Evolutionary conservation across 2,113 vertebrate genomes (phyloP).

Genomic region (Siniperca chuatsi): DNA sequence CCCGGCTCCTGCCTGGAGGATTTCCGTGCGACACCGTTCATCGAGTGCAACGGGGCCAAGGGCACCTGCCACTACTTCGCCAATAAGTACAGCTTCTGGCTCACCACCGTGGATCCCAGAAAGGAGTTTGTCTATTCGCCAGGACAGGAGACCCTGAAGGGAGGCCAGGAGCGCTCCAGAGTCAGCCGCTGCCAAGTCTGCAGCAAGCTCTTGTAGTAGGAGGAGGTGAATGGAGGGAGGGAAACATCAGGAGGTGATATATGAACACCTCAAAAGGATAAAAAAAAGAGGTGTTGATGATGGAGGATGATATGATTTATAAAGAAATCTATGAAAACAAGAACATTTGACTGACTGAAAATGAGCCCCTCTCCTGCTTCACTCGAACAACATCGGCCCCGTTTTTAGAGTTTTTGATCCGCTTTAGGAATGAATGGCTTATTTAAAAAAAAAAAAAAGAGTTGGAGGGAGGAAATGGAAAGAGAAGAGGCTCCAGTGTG

Average conservation of each 20-base stretch:
- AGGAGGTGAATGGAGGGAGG: conserved; percentile 6
- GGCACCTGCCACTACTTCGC: conserved; percentile 97
- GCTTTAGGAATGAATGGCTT: conserved; percentile 43
- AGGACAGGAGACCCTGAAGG: conserved; percentile 90
- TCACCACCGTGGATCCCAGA: conserved; percentile 87
- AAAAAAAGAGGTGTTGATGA: conserved; percentile 1
- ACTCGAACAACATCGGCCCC: neutral
- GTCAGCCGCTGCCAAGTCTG: conserved; percentile 98
- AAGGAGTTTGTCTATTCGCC: conserved; percentile 86
- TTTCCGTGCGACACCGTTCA: conserved; percentile 95
- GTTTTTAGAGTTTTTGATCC: conserved; percentile 27
- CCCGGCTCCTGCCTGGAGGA: conserved; percentile 97
- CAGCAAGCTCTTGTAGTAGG: conserved; percentile 92
- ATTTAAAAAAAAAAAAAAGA: conserved; percentile 19
- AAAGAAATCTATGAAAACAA: conserved; percentile 42
- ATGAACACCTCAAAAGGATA: conserved; percentile 20
- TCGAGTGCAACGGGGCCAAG: conserved; percentile 93
- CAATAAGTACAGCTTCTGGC: conserved; percentile 99
- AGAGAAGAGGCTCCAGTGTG: conserved; percentile 44
- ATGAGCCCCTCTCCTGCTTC: conserved; percentile 52
- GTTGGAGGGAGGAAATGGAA: conserved; percentile 38
- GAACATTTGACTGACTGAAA: conserved; percentile 69
- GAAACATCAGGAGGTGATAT: conserved; percentile 13
- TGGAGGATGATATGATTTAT: conserved; percentile 28
- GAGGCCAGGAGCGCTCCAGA: conserved; percentile 87